phyloP scores from a whole-genome alignment of 2,888 invertebrate genomes.

The Diadegma fenestrale region DNA sequence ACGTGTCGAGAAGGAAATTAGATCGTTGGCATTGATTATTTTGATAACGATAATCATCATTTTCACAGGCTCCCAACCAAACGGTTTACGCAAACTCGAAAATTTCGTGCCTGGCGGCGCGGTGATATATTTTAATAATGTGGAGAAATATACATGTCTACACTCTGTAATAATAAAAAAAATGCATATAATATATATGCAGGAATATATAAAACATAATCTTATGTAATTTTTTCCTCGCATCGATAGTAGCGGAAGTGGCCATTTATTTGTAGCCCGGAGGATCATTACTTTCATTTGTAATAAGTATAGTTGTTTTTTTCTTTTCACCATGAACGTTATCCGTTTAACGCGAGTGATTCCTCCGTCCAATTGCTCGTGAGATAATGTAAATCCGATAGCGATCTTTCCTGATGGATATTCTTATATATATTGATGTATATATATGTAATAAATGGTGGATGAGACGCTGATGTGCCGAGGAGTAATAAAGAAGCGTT shows the following conservation, averaged over 20 bases:
- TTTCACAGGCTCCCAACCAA: background rate
- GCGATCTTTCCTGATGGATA: slow-evolving; percentile 68
- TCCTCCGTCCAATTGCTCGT: slow-evolving; percentile 60
- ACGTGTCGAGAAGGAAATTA: background rate
- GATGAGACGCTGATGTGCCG: slow-evolving; percentile 56
- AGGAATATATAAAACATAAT: slow-evolving; percentile 42
- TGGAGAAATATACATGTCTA: background rate
- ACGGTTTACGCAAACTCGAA: slow-evolving; percentile 3
- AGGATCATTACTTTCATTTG: slow-evolving; percentile 58
- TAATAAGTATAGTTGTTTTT: slow-evolving; percentile 61
- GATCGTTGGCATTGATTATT: background rate
- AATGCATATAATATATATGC: slow-evolving; percentile 28
- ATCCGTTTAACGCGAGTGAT: slow-evolving; percentile 66
- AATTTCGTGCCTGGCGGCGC: background rate
- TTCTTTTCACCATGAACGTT: slow-evolving; percentile 53
- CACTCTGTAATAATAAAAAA: slow-evolving; percentile 4
- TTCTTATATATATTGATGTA: slow-evolving; percentile 6
- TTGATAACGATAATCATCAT: slow-evolving; percentile 5
- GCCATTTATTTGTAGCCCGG: slow-evolving; percentile 45
- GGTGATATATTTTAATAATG: slow-evolving; percentile 29
- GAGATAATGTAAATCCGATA: slow-evolving; percentile 72
- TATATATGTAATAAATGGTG: slow-evolving; percentile 8
- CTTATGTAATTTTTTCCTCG: slow-evolving; percentile 21
- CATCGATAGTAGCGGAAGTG: slow-evolving; percentile 33
- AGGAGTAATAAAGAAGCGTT: slow-evolving; percentile 67